phyloP scores from a whole-genome alignment of 1,140 invertebrate genomes.

The Ips nitidus region DNA sequence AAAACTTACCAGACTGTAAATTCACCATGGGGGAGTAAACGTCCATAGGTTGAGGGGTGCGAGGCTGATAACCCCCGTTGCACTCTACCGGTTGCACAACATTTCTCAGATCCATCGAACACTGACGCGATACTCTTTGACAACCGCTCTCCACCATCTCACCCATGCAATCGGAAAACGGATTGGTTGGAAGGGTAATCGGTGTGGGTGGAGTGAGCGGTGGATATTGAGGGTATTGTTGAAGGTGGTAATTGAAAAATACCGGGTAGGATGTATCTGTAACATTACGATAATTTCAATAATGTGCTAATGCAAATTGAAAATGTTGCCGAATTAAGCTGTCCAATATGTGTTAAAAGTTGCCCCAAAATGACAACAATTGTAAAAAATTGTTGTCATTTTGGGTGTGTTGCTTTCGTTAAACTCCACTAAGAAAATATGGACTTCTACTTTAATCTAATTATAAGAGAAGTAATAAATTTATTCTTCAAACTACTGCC shows the following conservation, averaged over 20 bases:
- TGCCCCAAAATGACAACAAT: no score
- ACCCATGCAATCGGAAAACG: background rate
- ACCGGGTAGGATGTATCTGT: slow-evolving; percentile 21
- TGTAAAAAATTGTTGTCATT: no score
- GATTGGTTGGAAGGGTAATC: background rate
- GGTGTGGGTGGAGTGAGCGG: slow-evolving; percentile 22
- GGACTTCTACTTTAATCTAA: no score
- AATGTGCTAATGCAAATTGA: background rate
- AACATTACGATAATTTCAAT: slow-evolving; percentile 3
- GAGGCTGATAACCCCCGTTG: slow-evolving; percentile 7
- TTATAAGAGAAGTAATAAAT: no score
- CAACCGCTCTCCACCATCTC: background rate
- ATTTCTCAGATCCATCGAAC: background rate
- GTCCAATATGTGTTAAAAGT: no score
- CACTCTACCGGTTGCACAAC: background rate
- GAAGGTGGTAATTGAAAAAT: slow-evolving; percentile 41
- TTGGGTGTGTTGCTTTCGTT: no score
- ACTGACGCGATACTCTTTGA: background rate
- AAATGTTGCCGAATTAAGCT: background rate
- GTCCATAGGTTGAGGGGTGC: slow-evolving; percentile 31
- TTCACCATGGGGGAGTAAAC: slow-evolving; percentile 37
- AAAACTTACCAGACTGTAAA: slow-evolving; percentile 12
- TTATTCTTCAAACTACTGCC: no score
- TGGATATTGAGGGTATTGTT: slow-evolving; percentile 21
- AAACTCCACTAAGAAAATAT: no score